Evolutionary conservation across 1,140 invertebrate genomes (phyloP), one percentile per base, ranked within the genome.

Genomic region (Stegodyphus mimosarum): DNA sequence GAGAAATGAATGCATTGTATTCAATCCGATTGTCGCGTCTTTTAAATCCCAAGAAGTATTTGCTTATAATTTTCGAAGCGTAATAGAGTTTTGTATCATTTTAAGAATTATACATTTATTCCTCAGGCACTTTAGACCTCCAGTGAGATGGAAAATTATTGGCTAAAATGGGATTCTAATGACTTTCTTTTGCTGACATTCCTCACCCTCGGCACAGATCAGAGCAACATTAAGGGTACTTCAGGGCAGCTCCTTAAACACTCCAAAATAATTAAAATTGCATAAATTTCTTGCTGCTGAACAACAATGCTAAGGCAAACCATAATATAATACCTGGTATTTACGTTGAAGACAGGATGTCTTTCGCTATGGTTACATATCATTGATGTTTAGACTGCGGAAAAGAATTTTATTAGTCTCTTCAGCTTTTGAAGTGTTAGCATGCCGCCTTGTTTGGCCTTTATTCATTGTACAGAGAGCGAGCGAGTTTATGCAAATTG

Each of bases 371-470:
- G 69, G 79, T 81, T 80, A 76, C 63, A 84, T 84, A 84, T 84
- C 81, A 76, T 76, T 76, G 81, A 76, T 69, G 70, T 49, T 72
- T 18, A 70, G 77, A 71, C 67, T 13, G 51, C 48, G n/a, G 78
- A 84, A 84, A 84, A 74, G 72, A 84, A 74, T 84, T 84, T 84
- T 84, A 84, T 84, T 84, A 84, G 71, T 64, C 73, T 84, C 60
- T 70, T 70, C 72, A 63, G 52, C 64, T 18, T 70, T 71, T 80
- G 49, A 80, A 81, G 79, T 71, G 55, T 81, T 80, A 80, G 70
- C 77, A 66, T 55, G 67, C 66, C 79, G 71, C 55, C 79, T 81
- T 81, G 79, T 81, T 81, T 71, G 60, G 79, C 79, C 70, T 81
- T 81, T 84, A 84, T 84, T 84, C 81, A 84, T 75, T 66, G 73